Evolutionary conservation across 2,888 invertebrate genomes (phyloP).

Genomic region (Sinopyrophorus schimmeli): DNA sequence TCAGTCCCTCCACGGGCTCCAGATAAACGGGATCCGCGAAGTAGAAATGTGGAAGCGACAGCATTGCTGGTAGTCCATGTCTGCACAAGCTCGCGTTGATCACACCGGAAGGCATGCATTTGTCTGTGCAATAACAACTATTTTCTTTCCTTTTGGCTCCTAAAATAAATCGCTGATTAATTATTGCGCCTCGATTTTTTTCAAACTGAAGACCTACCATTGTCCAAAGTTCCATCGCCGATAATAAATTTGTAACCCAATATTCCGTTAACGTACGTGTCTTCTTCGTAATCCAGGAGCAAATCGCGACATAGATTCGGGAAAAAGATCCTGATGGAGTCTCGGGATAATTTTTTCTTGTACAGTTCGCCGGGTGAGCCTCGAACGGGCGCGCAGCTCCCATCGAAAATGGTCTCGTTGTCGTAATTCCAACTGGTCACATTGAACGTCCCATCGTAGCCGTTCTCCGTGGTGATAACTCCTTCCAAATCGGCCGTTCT

Average conservation of each 20-base stretch:
- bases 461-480: slow-evolving; percentile 75
- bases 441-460: slow-evolving; percentile 65
- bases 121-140: slow-evolving; percentile 70
- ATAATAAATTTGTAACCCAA: slow-evolving; percentile 69
- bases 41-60: slow-evolving; percentile 80
- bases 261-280: slow-evolving; percentile 62
- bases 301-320: slow-evolving; percentile 77
- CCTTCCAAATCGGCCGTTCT: slow-evolving; percentile 75
- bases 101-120: slow-evolving; percentile 69
- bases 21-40: slow-evolving; percentile 68
- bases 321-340: slow-evolving; percentile 65
- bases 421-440: slow-evolving; percentile 73
- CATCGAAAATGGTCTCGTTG: slow-evolving; percentile 59
- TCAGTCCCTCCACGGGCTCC: slow-evolving; percentile 67
- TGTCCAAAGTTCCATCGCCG: slow-evolving; percentile 67
- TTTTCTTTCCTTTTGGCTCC: slow-evolving; percentile 61
- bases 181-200: too few species aligned
- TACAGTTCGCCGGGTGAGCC: slow-evolving; percentile 84
- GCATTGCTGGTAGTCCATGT: slow-evolving; percentile 75
- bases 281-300: slow-evolving; percentile 64
- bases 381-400: slow-evolving; percentile 63
- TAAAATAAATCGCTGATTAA: too few species aligned
- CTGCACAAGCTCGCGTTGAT: slow-evolving; percentile 74
- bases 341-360: slow-evolving; percentile 65
- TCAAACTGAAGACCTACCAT: slow-evolving; percentile 59